phyloP scores from a whole-genome alignment of 1,140 invertebrate genomes.

The Gryon sp. region DNA sequence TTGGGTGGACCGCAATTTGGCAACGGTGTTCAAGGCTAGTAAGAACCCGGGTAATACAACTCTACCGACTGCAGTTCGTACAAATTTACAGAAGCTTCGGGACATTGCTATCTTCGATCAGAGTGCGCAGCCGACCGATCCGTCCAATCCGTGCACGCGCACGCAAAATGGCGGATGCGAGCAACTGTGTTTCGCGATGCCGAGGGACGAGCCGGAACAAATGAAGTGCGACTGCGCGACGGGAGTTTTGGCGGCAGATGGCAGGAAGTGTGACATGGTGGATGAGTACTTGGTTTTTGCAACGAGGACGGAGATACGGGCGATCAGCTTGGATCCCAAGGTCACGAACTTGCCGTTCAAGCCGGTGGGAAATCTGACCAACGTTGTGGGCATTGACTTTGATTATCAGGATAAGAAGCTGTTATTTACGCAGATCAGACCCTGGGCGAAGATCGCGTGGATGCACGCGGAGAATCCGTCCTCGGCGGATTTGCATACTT shows the following conservation, averaged over 20 bases:
- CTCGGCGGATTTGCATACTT: slow-evolving; percentile 83
- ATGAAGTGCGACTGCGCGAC: slow-evolving; percentile 92
- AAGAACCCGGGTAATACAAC: slow-evolving; percentile 87
- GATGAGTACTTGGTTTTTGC: slow-evolving; percentile 95
- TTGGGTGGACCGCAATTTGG: slow-evolving; percentile 97
- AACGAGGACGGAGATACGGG: slow-evolving; percentile 93
- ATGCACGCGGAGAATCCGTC: slow-evolving; percentile 85
- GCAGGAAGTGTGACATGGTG: slow-evolving; percentile 87
- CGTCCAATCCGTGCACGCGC: slow-evolving; percentile 87
- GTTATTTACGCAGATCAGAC: slow-evolving; percentile 94
- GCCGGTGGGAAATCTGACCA: slow-evolving; percentile 93
- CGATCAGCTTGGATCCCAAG: slow-evolving; percentile 90
- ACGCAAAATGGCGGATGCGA: slow-evolving; percentile 91
- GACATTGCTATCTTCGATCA: slow-evolving; percentile 95
- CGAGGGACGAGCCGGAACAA: slow-evolving; percentile 78
- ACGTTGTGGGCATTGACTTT: slow-evolving; percentile 98
- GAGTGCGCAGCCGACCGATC: slow-evolving; percentile 90
- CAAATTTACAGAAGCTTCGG: slow-evolving; percentile 89
- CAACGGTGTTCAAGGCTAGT: slow-evolving; percentile 91
- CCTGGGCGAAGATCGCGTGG: slow-evolving; percentile 92
- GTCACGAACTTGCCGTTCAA: slow-evolving; percentile 91
- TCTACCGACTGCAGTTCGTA: slow-evolving; percentile 85
- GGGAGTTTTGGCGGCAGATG: slow-evolving; percentile 85
- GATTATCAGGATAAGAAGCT: slow-evolving; percentile 93
- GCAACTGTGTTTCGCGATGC: slow-evolving; percentile 97